Evolutionary conservation across 2,797 vertebrate genomes (phyloP).

Genomic region (Rhinichthys osculus): DNA sequence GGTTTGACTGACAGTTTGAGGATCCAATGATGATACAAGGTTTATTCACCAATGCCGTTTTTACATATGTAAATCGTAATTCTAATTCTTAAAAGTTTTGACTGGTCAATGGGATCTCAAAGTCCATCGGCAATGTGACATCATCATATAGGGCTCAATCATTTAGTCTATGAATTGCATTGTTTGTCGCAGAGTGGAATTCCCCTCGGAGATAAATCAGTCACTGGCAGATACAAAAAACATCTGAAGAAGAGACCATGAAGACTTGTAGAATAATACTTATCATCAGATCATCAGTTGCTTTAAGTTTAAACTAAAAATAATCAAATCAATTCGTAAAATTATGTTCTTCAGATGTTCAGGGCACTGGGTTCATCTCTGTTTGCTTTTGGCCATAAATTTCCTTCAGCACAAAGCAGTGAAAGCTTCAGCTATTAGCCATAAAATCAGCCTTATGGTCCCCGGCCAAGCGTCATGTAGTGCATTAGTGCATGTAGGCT

Average conservation of each 20-base stretch:
- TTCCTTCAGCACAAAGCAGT: constrained; percentile 29
- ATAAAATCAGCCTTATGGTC: constrained; percentile 43
- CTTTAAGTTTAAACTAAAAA: constrained; percentile 21
- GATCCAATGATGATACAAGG: no score
- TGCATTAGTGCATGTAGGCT: constrained; percentile 43
- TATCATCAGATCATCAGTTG: neutral
- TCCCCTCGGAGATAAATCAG: neutral
- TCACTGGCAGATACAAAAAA: neutral
- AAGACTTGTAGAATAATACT: neutral
- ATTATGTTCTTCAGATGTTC: constrained; percentile 15
- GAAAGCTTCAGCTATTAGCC: constrained; percentile 36
- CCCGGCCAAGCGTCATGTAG: constrained; percentile 18
- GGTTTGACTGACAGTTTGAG: no score
- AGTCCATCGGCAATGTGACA: neutral
- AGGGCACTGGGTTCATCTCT: constrained; percentile 41
- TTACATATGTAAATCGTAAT: neutral
- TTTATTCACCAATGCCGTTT: no score
- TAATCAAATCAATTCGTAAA: constrained; percentile 55
- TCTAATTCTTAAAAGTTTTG: neutral
- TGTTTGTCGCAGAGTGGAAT: neutral
- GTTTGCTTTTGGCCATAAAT: constrained; percentile 48
- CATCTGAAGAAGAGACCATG: neutral
- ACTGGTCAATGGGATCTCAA: neutral
- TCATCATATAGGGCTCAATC: neutral
- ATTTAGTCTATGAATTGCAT: neutral